A percentile compares a stretch with the other conserved stretches of the same genome.
Conservation (phyloP, 2,888 invertebrate species). For the Drosophila prolongata region DNA sequence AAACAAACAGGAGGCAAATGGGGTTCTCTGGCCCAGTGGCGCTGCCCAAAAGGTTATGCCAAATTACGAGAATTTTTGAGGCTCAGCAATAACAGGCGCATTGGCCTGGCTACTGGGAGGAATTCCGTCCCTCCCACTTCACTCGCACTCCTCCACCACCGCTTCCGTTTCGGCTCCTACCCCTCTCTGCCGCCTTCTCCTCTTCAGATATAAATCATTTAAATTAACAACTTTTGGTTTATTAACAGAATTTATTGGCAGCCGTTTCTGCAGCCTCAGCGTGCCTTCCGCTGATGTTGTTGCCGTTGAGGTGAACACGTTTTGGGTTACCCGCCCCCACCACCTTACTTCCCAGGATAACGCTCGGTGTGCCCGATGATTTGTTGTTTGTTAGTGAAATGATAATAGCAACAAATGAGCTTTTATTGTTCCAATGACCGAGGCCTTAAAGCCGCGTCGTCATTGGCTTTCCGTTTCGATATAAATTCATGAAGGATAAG, state of each 20-base stretch:
- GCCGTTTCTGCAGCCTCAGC: slow-evolving; percentile 76
- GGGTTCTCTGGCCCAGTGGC: slow-evolving; percentile 11
- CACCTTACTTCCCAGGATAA: slow-evolving; percentile 16
- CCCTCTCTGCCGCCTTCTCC: slow-evolving; percentile 6
- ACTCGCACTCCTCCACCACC: background rate
- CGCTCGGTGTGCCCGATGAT: slow-evolving; percentile 68
- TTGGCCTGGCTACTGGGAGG: slow-evolving; percentile 11
- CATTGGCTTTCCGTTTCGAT: slow-evolving; percentile 65
- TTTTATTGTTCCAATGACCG: slow-evolving; percentile 71
- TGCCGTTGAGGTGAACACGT: slow-evolving; percentile 54
- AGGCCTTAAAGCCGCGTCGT: slow-evolving; percentile 61
- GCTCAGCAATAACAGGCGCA: slow-evolving; percentile 66
- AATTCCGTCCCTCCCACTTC: slow-evolving; percentile 6
- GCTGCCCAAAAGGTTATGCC: slow-evolving; percentile 66
- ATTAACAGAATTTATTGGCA: slow-evolving; percentile 83
- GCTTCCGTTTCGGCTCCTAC: slow-evolving; percentile 17
- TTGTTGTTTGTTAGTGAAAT: slow-evolving; percentile 79
- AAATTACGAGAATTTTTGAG: slow-evolving; percentile 79
- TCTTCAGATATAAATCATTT: slow-evolving; percentile 80
- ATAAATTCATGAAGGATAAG: slow-evolving; percentile 81
- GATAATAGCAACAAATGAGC: slow-evolving; percentile 80
- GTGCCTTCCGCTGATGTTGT: slow-evolving; percentile 36
- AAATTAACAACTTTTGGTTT: slow-evolving; percentile 83
- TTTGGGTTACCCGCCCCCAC: slow-evolving; percentile 30
- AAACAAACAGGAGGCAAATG: slow-evolving; percentile 46